Evolutionary conservation across 2,797 vertebrate species (phyloP), one percentile per base, ranked within the genome.

Genomic region (Aldrovandia affinis): DNA sequence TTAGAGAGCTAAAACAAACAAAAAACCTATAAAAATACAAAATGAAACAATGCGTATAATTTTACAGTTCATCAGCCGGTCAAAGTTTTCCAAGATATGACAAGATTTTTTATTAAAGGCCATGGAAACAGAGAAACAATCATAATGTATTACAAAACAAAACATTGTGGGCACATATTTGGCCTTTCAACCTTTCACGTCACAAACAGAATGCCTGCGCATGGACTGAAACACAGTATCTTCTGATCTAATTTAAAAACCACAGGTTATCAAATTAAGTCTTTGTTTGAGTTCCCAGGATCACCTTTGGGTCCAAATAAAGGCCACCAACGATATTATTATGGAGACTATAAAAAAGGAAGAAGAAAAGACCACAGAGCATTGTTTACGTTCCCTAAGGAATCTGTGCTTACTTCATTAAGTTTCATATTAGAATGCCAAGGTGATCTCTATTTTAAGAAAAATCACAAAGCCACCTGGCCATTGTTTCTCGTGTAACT

Each of bases 401-500:
- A 89, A 78, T 44, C 84, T 77, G 83, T 83, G 88, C 89, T 89
- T 89, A 88, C 82, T 89, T 90, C 77, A 88, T 88, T 85, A 83
- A 78, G 82, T 86, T 65, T 89, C 84, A 77, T 83, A 87, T 88
- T 82, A 83, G 81, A 52, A 82, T 52, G 84, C 33, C 77, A 89
- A 87, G 85, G 81, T 85, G 92, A 87, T 89, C 78, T 85, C 86
- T 84, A 88, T 90, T 93, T 88, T 91, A 89, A 86, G 90, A 88
- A 86, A 77, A 88, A 52, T 57, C 36, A 94, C 90, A 94, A 93
- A 93, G 85, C 87, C 90, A 86, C 81, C 88, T 88, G 79, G 81
- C 50, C 86, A 90, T 90, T 93, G 89, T 92, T 30, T 85, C 39
- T 79, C 61, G 57, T 90, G 85, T 83, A 86, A 83, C 85, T 90